These are phyloP conservation scores for Boloria euphrosyne DNA, from an alignment of 2,888 invertebrate genomes.

Conservation along the genomic window DNA sequence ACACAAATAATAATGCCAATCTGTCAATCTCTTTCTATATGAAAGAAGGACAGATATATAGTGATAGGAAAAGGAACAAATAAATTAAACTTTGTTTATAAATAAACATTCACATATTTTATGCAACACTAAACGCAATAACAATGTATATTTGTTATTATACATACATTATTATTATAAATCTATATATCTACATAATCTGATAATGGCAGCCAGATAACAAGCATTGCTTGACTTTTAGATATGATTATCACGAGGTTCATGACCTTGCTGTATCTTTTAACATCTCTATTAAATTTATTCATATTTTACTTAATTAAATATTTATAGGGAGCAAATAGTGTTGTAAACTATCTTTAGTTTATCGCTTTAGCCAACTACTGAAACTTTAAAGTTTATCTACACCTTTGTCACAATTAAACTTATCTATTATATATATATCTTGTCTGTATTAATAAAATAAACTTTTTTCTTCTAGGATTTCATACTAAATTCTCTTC, in stretches of 20 bases:
- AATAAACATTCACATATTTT: no score
- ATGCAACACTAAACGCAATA: no score
- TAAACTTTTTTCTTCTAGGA: background rate
- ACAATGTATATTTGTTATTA: no score
- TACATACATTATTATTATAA: no score
- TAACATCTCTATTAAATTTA: slow-evolving; percentile 5
- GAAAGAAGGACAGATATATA: no score
- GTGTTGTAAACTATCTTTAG: background rate
- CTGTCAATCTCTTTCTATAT: no score
- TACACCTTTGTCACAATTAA: background rate
- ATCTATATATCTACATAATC: slow-evolving; percentile 14
- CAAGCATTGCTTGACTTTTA: slow-evolving; percentile 14
- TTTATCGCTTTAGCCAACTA: background rate
- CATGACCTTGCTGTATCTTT: slow-evolving; percentile 28
- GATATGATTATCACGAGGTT: slow-evolving; percentile 27
- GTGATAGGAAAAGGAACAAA: no score
- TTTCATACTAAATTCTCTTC: background rate
- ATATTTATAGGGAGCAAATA: slow-evolving; percentile 7
- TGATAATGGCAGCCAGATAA: slow-evolving; percentile 16
- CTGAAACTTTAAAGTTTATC: no score
- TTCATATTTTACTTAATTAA: background rate
- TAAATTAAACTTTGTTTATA: no score
- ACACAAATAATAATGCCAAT: no score
- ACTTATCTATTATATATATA: no score
- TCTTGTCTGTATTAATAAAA: no score